A percentile compares a stretch with the other conserved stretches of the same genome.
Evolutionary conservation across 2,888 invertebrate species (phyloP).

Genomic region (Punctoribates punctum): DNA sequence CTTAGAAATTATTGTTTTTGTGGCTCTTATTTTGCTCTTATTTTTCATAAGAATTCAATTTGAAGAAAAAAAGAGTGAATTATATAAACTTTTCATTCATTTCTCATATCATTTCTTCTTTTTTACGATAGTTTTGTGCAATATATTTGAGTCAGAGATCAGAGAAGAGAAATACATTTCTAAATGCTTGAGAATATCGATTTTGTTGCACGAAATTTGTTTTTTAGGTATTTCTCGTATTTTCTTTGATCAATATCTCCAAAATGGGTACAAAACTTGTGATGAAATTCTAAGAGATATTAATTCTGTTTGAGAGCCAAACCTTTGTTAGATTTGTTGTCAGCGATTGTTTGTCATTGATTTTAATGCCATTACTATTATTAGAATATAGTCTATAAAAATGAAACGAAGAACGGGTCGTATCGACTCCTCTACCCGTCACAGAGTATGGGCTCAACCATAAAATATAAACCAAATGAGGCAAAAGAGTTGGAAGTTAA

Average conservation of each 20-base stretch:
- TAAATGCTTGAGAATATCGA: slow-evolving; percentile 14
- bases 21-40: background rate
- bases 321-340: background rate
- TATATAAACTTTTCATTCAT: background rate
- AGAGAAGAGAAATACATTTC: background rate
- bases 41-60: background rate
- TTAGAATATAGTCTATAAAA: background rate
- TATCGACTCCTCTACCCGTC: background rate
- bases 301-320: background rate
- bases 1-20: background rate
- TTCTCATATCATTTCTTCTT: background rate
- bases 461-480: too few relatives aligned
- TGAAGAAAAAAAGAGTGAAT: background rate
- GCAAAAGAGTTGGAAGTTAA: too few relatives aligned
- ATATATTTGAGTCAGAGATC: background rate
- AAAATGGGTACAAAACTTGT: background rate
- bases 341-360: background rate
- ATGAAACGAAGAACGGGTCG: background rate
- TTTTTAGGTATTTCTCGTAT: slow-evolving; percentile 2
- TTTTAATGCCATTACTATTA: background rate
- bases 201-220: slow-evolving; percentile 4
- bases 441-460: too few relatives aligned
- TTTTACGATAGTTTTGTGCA: background rate
- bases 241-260: slow-evolving; percentile 6
- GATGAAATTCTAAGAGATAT: background rate